Evolutionary conservation across 2,888 invertebrate species (phyloP).

Genomic region (Altica lythri): DNA sequence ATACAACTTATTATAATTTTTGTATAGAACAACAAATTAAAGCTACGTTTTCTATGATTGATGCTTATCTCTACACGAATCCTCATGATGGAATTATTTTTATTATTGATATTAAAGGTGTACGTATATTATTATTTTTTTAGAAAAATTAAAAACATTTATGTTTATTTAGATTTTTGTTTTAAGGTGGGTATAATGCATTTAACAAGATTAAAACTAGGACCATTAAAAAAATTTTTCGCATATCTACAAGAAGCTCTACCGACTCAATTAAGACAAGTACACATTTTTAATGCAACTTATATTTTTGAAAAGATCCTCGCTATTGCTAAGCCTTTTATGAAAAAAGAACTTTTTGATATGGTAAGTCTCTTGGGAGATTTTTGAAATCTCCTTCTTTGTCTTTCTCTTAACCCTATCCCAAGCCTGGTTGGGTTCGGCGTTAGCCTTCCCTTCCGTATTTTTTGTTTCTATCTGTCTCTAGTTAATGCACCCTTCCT

Average conservation of each 20-base stretch:
- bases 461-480: too few species aligned
- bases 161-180: not conserved
- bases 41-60: slow-evolving; percentile 37
- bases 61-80: slow-evolving; percentile 34
- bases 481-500: too few species aligned
- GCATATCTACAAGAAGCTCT: slow-evolving; percentile 52
- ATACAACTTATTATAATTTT: slow-evolving; percentile 45
- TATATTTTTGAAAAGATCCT: slow-evolving; percentile 55
- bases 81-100: slow-evolving; percentile 41
- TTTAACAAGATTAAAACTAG: slow-evolving; percentile 44
- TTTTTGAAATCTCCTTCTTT: slow-evolving; percentile 1
- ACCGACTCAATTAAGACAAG: slow-evolving; percentile 53
- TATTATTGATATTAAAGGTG: slow-evolving; percentile 44
- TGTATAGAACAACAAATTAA: slow-evolving; percentile 41
- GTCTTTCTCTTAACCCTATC: not conserved
- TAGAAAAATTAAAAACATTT: not conserved
- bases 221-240: slow-evolving; percentile 40
- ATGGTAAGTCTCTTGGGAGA: slow-evolving; percentile 42
- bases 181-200: slow-evolving; percentile 49
- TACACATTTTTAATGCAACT: slow-evolving; percentile 56
- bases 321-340: slow-evolving; percentile 52
- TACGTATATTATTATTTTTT: slow-evolving; percentile 23
- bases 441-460: too few species aligned
- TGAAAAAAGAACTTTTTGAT: slow-evolving; percentile 45
- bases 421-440: too few species aligned